Percentiles rank a stretch among this genome's conserved stretches.
Conservation (phyloP, 1,140 invertebrate genomes). For the Tetragnatha versicolor region DNA sequence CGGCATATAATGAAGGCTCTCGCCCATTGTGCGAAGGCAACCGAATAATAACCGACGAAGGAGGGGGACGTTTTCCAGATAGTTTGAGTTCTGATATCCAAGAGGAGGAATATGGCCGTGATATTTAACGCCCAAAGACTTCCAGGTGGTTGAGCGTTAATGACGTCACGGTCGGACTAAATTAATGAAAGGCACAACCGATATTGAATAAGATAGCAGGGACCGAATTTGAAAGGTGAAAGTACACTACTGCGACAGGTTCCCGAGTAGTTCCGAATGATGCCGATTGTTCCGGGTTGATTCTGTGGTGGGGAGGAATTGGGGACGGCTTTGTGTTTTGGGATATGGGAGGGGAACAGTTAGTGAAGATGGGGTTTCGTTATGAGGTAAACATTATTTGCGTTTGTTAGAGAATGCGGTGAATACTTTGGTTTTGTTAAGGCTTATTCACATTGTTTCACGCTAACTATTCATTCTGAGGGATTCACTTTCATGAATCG, state of each 20-base stretch:
- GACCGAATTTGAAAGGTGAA: no score
- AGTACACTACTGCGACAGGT: no score
- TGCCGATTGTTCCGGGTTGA: no score
- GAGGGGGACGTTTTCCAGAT: not conserved
- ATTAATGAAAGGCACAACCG: not conserved
- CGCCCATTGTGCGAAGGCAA: not conserved
- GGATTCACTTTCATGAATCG: no score
- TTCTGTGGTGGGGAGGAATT: not conserved
- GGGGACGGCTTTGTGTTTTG: not conserved
- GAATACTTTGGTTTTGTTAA: no score
- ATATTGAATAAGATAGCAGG: not conserved
- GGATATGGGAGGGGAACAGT: no score
- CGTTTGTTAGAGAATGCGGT: no score
- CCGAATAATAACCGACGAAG: slow-evolving; percentile 15
- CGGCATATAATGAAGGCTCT: slow-evolving; percentile 16
- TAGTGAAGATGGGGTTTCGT: no score
- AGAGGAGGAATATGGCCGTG: not conserved
- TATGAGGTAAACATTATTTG: no score
- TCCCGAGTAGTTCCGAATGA: no score
- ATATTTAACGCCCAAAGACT: slow-evolving; percentile 2
- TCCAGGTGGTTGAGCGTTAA: not conserved
- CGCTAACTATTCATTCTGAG: no score
- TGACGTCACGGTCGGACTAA: not conserved
- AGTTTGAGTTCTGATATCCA: not conserved
- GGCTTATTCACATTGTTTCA: no score